These are phyloP conservation scores for Gymnocheta viridis DNA, from an alignment of 2,888 invertebrate genomes.

Conservation along the genomic window DNA sequence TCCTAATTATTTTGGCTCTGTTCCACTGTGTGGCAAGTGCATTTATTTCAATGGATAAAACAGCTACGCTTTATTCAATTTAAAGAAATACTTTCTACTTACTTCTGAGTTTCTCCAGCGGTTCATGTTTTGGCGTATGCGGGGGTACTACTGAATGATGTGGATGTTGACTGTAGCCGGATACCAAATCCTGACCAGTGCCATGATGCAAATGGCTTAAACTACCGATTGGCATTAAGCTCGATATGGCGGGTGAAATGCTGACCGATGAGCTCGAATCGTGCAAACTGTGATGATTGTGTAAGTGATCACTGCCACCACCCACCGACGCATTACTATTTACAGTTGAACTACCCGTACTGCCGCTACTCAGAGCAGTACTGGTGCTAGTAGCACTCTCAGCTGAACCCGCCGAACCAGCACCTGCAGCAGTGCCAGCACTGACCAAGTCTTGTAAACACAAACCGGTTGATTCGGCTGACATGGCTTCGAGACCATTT, in stretches of 20 bases:
- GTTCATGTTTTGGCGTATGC: conserved; percentile 85
- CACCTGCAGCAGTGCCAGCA: conserved; percentile 82
- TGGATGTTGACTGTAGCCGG: conserved; percentile 83
- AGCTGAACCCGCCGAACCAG: conserved; percentile 78
- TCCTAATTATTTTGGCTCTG: too few relatives aligned
- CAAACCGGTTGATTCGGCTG: conserved; percentile 84
- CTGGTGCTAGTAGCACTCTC: conserved; percentile 78
- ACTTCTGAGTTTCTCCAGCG: conserved; percentile 89
- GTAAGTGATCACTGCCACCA: conserved; percentile 78
- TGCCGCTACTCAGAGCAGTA: conserved; percentile 78
- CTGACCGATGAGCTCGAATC: conserved; percentile 84
- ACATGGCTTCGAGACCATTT: conserved; percentile 83
- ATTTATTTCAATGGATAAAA: too few relatives aligned
- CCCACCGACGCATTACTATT: conserved; percentile 78
- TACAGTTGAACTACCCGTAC: conserved; percentile 79
- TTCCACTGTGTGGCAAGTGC: too few relatives aligned
- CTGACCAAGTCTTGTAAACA: conserved; percentile 88
- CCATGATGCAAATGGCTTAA: conserved; percentile 82
- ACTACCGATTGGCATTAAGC: conserved; percentile 83
- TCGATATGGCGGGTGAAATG: conserved; percentile 84
- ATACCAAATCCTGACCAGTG: conserved; percentile 82
- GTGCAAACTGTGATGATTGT: conserved; percentile 83
- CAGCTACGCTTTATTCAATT: too few relatives aligned
- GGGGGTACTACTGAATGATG: conserved; percentile 84
- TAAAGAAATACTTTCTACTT: conserved; percentile 76